phyloP scores from a whole-genome alignment of 2,113 vertebrate species.

The Callocephalon fimbriatum region DNA sequence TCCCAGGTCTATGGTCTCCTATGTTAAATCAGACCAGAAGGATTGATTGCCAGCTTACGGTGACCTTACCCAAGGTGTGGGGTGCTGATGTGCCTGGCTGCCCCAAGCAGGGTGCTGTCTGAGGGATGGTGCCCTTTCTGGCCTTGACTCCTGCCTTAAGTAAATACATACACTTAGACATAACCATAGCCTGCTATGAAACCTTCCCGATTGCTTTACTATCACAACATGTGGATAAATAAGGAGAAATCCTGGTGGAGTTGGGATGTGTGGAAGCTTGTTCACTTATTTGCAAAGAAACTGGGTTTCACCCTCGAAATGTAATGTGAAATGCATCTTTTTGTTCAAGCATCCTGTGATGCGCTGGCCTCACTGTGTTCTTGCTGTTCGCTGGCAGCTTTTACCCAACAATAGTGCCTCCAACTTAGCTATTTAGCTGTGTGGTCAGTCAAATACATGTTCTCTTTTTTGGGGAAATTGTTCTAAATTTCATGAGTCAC shows the following conservation, averaged over 20 bases:
- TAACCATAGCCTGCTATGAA: background rate
- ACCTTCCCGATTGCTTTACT: background rate
- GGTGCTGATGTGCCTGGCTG: background rate
- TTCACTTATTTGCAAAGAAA: background rate
- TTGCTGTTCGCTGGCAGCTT: conserved; percentile 17
- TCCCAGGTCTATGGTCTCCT: background rate
- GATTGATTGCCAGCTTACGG: background rate
- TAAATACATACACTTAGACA: background rate
- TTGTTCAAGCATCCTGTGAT: background rate
- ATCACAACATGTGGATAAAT: accelerated
- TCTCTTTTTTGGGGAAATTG: conserved; percentile 2
- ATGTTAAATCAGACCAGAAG: background rate
- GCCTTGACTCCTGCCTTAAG: background rate
- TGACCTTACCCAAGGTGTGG: background rate
- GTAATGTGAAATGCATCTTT: background rate
- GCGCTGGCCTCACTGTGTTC: background rate
- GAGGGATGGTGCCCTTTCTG: background rate
- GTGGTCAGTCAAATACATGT: conserved; percentile 28
- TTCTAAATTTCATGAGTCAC: conserved; percentile 1
- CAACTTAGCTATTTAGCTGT: background rate
- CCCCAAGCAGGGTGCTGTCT: background rate
- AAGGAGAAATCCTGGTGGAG: background rate
- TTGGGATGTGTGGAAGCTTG: background rate
- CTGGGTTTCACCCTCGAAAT: background rate
- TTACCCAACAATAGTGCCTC: background rate